Evolutionary conservation across 2,888 invertebrate genomes (phyloP).

Genomic region (Adelognathus sp.): DNA sequence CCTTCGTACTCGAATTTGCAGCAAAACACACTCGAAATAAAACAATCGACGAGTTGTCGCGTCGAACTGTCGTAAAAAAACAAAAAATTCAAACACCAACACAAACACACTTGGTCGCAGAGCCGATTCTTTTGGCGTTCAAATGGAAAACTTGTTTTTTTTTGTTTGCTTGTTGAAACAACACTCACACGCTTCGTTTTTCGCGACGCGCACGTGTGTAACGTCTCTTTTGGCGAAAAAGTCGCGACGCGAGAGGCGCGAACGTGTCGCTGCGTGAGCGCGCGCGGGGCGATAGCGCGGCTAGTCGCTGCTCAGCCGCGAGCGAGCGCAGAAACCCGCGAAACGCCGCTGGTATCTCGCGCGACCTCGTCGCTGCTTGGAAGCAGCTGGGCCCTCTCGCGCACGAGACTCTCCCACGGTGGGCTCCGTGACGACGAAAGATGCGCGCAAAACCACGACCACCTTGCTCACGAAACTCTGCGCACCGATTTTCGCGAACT

Average conservation of each 20-base stretch:
- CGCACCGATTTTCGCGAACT: not conserved
- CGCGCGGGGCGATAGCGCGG: not conserved
- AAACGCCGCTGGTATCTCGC: slow-evolving; percentile 5
- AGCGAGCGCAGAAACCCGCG: slow-evolving; percentile 6
- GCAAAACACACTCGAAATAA: too few species aligned
- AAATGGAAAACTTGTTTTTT: not conserved
- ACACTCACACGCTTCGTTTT: not conserved
- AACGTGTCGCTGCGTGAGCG: not conserved
- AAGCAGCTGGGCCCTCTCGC: slow-evolving; percentile 46
- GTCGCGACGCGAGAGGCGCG: not conserved
- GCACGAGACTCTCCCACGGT: slow-evolving; percentile 53
- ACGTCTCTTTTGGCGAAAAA: not conserved
- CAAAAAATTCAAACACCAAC: too few species aligned
- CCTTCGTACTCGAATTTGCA: too few species aligned
- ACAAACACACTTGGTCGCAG: too few species aligned
- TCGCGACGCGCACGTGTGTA: slow-evolving; percentile 3
- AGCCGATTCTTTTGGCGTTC: too few species aligned
- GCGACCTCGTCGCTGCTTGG: slow-evolving; percentile 37
- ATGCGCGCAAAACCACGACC: slow-evolving; percentile 37
- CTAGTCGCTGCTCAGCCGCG: slow-evolving; percentile 22
- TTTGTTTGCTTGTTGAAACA: not conserved
- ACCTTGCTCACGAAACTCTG: not conserved
- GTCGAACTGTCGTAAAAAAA: too few species aligned
- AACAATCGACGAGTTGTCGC: too few species aligned
- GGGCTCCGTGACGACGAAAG: slow-evolving; percentile 51